Base-by-base conservation (phyloP, 2,797 vertebrate genomes). In the Halcyon smyrnensis region DNA sequence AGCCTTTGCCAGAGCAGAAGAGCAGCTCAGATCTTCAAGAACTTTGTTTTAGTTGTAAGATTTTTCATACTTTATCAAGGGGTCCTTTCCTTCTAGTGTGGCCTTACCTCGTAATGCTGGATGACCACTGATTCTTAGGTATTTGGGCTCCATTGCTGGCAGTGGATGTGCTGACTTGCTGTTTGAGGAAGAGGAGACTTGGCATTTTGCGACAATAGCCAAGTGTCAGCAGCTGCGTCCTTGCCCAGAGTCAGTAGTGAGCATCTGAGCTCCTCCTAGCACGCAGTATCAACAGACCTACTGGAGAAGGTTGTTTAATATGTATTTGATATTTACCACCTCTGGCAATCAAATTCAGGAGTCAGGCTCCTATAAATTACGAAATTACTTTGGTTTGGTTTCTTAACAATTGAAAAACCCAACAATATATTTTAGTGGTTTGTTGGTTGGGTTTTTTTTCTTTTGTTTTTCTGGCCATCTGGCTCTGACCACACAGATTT, bases 401-500 rank as follows among this genome's bases (percentile, higher is more conserved):
- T 90, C 46, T 75, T 76, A 76, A 87, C 7, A 19, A 28, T 70
- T 34, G 65, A 73, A 89, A 65, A 4, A 17, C 32, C 18, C 37
- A 62, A 21, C 32, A 53, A 36, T 54, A 6, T 78, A 39, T 82
- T 94, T 86, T 43, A 21, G 17, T 4, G 0, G 46, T 48, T 48
- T 5, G 10, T 17, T 37, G 12, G 37, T 39, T 39, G 37, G 37
- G 23, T 0, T 30, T 37, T 60, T n/a, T 51, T 18, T 2, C 6
- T 4, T 27, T 46, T 34, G 21, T 28, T 88, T 46, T 34, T 45
- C 23, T 64, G 19, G 12, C 24, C 11, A 11, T 50, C 24, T 77
- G 54, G 15, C 36, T 92, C 68, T 93, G 82, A 30, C 53, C 85
- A 69, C 50, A 54, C 25, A 75, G 56, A 53, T 89, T 87, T 85